Evolutionary conservation across 2,888 invertebrate genomes (phyloP), one percentile per base, ranked within the genome.

Genomic region (Stenodera caucasica): DNA sequence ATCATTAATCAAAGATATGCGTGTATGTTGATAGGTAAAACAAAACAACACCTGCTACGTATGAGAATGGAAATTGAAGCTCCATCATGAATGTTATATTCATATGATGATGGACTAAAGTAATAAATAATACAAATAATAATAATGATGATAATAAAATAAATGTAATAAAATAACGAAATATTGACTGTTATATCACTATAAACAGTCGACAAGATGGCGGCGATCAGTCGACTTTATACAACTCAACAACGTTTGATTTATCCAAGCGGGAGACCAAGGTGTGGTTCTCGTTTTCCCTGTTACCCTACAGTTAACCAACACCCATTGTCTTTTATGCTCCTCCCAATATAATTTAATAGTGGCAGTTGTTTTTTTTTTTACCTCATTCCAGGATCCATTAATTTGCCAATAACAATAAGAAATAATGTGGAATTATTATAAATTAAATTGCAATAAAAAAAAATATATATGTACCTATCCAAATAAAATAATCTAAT

Each of bases 321-420:
- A 74, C 75, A 75, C 73, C 76, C 75, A 75, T 76, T 76, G 75
- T 76, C 75, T 75, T 73, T 60, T 71, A 71, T 59, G 75, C 74
- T 75, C 76, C 75, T 74, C 75, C 75, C 74, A 74, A 68, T 64
- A 57, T 60, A 63, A 63, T 63, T 60, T 57, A 60, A 60, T 52
- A 57, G 49, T 45, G 55, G 23, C 61, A 55, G 56, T 45, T 37
- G 37, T 15, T 51, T 56, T 58, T 57, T 59, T 56, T 58, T 45
- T 12, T 2, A 11, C 1, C 5, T 33, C n/a, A n/a, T 32, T 32
- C 2, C 2, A 7, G 32, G 7, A 32, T 11, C 0, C 3, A 40
- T 40, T 9, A 2, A 18, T 18, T 18, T 40, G 11, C 9, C 0
- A 18, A 40, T 40, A 40, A 40, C 21, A 18, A 11, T 2, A 37